phyloP scores from a whole-genome alignment of 2,888 invertebrate genomes.

The Rotaria magnacalcarata region DNA sequence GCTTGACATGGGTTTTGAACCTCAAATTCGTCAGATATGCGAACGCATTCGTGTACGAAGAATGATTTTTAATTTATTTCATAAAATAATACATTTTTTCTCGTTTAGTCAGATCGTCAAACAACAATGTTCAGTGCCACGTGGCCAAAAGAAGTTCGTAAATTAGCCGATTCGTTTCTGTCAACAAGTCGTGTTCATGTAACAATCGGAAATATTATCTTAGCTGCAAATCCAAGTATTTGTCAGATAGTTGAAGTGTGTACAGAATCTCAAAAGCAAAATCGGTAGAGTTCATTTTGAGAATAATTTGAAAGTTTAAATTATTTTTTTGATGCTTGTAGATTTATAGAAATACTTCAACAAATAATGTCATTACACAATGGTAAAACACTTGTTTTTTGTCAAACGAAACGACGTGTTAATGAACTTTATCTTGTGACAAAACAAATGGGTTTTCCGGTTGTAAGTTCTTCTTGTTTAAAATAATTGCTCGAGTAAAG shows the following conservation, averaged over 20 bases:
- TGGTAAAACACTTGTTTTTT: constrained; percentile 90
- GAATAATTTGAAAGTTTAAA: too few relatives aligned
- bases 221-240: constrained; percentile 93
- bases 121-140: constrained; percentile 99
- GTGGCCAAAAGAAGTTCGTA: constrained; percentile 95
- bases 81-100: constrained; percentile 67
- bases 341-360: constrained; percentile 46
- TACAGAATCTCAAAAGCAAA: constrained; percentile 86
- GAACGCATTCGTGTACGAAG: constrained; percentile 61
- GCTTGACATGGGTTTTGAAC: constrained; percentile 64
- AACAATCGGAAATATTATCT: constrained; percentile 83
- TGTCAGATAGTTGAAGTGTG: constrained; percentile 90
- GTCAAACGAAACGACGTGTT: constrained; percentile 93
- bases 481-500: too few relatives aligned
- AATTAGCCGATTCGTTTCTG: constrained; percentile 89
- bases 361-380: constrained; percentile 37
- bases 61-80: background rate
- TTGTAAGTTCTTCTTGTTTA: background rate
- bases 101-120: constrained; percentile 81
- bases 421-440: constrained; percentile 78
- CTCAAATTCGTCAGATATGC: constrained; percentile 80
- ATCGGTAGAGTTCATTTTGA: constrained; percentile 62
- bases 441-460: constrained; percentile 64
- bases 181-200: constrained; percentile 82
- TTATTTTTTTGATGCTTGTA: background rate